Evolutionary conservation across 2,113 vertebrate species (phyloP).

Genomic region (Antigone vipio): DNA sequence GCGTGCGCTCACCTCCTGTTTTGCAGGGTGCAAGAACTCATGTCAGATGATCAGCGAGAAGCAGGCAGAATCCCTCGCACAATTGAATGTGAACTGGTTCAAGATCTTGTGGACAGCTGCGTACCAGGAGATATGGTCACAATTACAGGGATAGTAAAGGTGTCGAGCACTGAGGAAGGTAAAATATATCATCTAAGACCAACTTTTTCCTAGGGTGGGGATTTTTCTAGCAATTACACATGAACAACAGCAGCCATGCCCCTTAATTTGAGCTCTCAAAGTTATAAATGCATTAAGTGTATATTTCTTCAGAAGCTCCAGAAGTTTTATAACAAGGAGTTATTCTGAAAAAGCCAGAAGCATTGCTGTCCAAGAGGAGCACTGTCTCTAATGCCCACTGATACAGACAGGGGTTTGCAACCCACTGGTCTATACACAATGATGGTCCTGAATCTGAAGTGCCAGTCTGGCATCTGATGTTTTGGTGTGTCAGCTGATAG

Average conservation of each 20-base stretch:
- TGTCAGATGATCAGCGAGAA: conserved; percentile 90
- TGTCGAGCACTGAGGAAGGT: conserved; percentile 89
- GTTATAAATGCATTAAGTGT: background rate
- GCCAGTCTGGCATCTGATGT: background rate
- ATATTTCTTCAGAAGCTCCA: background rate
- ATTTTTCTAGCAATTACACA: background rate
- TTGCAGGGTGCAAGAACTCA: conserved; percentile 91
- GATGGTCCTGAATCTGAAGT: background rate
- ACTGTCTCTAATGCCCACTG: background rate
- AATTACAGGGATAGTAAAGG: conserved; percentile 88
- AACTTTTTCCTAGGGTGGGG: background rate
- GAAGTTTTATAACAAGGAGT: background rate
- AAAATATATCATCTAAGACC: background rate
- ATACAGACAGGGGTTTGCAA: background rate
- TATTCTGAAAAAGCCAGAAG: background rate
- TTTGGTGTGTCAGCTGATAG: background rate
- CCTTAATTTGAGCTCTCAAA: background rate
- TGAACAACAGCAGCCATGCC: accelerated
- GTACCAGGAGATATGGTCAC: conserved; percentile 94
- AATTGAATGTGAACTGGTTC: conserved; percentile 91
- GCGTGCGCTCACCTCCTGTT: background rate
- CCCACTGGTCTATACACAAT: background rate
- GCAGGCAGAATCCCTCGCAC: conserved; percentile 94
- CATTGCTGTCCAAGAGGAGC: background rate
- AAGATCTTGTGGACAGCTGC: conserved; percentile 95